These are phyloP conservation scores for Colossoma macropomum DNA, from an alignment of 2,113 vertebrate species.

Conservation along the genomic window DNA sequence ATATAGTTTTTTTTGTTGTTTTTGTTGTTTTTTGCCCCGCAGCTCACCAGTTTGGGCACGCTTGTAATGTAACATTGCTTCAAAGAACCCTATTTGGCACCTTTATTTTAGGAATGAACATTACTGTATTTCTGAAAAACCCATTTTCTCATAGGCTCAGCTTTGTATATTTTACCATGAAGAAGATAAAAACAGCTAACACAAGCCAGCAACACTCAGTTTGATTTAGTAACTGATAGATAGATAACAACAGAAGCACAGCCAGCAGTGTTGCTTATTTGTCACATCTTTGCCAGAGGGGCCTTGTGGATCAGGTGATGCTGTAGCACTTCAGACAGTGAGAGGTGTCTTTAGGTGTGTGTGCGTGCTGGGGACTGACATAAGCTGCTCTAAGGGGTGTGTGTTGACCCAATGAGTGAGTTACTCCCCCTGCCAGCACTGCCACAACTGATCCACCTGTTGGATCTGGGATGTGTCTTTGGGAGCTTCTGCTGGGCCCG, in stretches of 20 bases:
- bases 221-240: slow-evolving; percentile 30
- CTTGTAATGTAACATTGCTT: too few species aligned
- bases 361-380: slow-evolving; percentile 25
- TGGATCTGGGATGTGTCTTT: slow-evolving; percentile 63
- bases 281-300: slow-evolving; percentile 36
- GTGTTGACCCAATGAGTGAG: not conserved
- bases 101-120: too few species aligned
- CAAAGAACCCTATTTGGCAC: too few species aligned
- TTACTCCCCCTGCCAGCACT: slow-evolving; percentile 36
- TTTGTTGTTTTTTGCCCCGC: too few species aligned
- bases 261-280: slow-evolving; percentile 39
- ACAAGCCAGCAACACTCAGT: slow-evolving; percentile 39
- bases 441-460: slow-evolving; percentile 61
- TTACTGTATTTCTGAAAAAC: too few species aligned
- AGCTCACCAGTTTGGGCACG: too few species aligned
- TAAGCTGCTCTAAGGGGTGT: slow-evolving; percentile 18
- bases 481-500: slow-evolving; percentile 54
- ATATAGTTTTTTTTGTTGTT: too few species aligned
- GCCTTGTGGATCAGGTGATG: slow-evolving; percentile 14
- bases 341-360: not conserved
- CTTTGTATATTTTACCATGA: not conserved
- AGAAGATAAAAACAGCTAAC: slow-evolving; percentile 3
- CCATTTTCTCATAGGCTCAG: too few species aligned
- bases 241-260: slow-evolving; percentile 48
- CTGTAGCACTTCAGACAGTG: slow-evolving; percentile 7